phyloP scores from a whole-genome alignment of 2,797 vertebrate genomes.

The Labroides dimidiatus region DNA sequence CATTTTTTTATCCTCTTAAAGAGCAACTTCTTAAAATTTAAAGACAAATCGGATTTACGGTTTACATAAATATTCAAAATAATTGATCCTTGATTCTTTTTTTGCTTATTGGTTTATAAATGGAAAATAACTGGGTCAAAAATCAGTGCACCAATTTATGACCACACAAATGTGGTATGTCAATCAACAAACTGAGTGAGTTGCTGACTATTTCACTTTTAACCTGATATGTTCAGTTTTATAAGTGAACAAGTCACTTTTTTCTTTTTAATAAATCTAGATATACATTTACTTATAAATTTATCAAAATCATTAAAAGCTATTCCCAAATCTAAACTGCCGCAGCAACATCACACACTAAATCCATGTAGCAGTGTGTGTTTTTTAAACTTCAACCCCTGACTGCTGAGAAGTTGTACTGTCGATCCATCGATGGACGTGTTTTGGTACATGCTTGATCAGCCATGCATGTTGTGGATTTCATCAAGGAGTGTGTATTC shows the following conservation, averaged over 20 bases:
- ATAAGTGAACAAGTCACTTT: not conserved
- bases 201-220: not conserved
- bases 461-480: slow-evolving; percentile 74
- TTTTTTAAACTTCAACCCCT: slow-evolving; percentile 24
- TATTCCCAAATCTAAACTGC: slow-evolving; percentile 1
- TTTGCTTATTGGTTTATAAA: not conserved
- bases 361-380: slow-evolving; percentile 1
- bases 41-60: too few species aligned
- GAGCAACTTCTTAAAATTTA: too few species aligned
- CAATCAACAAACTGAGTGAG: not conserved
- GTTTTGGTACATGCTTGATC: slow-evolving; percentile 74
- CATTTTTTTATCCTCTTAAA: too few species aligned
- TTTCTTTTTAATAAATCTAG: slow-evolving; percentile 6
- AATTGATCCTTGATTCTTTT: not conserved
- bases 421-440: slow-evolving; percentile 50
- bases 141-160: not conserved
- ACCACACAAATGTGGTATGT: not conserved
- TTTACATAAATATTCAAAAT: too few species aligned
- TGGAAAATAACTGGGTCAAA: not conserved
- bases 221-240: not conserved
- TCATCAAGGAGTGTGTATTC: slow-evolving; percentile 68
- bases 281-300: not conserved
- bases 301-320: not conserved
- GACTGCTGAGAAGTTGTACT: slow-evolving; percentile 53
- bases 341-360: not conserved